These are phyloP conservation scores for Eriocheir sinensis DNA, from an alignment of 1,140 invertebrate genomes.

Conservation along the genomic window DNA sequence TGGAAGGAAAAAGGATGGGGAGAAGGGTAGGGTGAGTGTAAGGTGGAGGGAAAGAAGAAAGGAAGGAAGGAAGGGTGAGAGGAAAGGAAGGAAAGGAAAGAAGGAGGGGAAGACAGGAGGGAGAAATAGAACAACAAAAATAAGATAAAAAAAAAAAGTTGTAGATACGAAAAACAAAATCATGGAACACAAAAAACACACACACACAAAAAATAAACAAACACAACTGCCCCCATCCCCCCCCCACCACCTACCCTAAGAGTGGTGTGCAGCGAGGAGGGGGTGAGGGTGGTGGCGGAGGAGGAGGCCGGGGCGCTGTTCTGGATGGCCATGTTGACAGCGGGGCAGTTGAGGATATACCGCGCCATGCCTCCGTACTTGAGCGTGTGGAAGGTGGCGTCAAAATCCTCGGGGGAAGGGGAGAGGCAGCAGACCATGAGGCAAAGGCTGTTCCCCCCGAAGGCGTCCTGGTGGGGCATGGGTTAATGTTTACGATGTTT, in stretches of 20 bases:
- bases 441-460: slow-evolving; percentile 78
- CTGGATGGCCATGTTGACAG: slow-evolving; percentile 74
- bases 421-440: slow-evolving; percentile 78
- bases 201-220: too few species aligned
- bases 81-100: background rate
- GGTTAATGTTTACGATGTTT: too few species aligned
- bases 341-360: slow-evolving; percentile 77
- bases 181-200: too few species aligned
- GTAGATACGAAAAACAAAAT: too few species aligned
- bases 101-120: background rate
- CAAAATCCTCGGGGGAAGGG: slow-evolving; percentile 72
- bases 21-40: too few species aligned
- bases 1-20: too few species aligned
- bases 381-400: slow-evolving; percentile 75
- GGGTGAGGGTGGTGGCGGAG: slow-evolving; percentile 49
- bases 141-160: too few species aligned
- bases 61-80: background rate
- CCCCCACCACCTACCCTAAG: slow-evolving; percentile 7
- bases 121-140: background rate
- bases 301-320: slow-evolving; percentile 67
- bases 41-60: too few species aligned
- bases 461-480: slow-evolving; percentile 71
- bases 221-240: too few species aligned
- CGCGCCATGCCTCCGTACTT: slow-evolving; percentile 76
- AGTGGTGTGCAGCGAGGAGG: slow-evolving; percentile 45